These are phyloP conservation scores for Erpornis zantholeuca DNA, from an alignment of 2,113 vertebrate genomes.

Conservation along the genomic window DNA sequence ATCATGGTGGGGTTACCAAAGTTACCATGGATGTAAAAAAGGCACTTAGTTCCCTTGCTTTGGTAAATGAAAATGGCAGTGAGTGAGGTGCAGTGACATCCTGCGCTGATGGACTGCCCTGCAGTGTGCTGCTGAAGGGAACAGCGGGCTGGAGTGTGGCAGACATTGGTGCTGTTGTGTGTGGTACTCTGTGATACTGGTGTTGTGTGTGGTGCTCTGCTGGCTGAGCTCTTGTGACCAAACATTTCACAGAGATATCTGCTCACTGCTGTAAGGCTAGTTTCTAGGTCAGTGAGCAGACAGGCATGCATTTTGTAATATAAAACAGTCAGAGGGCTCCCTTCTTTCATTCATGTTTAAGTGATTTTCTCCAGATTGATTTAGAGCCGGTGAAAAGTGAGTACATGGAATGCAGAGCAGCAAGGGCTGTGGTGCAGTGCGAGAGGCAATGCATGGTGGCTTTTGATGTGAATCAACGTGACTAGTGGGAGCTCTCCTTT, in stretches of 20 bases:
- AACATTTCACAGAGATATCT: not conserved
- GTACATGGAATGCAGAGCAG: not conserved
- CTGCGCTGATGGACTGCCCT: not conserved
- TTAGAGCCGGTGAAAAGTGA: not conserved
- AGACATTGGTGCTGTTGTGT: not conserved
- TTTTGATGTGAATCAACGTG: not conserved
- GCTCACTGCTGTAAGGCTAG: not conserved
- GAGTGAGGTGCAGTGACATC: not conserved
- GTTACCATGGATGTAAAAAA: not conserved
- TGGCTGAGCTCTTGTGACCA: not conserved
- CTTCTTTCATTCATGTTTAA: not conserved
- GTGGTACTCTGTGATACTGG: not conserved
- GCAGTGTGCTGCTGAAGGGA: not conserved
- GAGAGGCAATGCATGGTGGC: not conserved
- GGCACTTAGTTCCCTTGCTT: not conserved
- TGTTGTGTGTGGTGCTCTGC: too few relatives aligned
- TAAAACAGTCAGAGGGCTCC: not conserved
- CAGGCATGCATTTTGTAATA: not conserved
- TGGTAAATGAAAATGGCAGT: not conserved
- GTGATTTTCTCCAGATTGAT: not conserved
- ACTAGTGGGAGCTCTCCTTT: not conserved
- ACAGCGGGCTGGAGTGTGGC: not conserved
- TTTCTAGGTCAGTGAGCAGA: not conserved
- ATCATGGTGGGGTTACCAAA: not conserved
- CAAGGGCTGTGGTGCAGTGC: not conserved